phyloP scores from a whole-genome alignment of 2,888 invertebrate genomes.

The Athetis lepigone region DNA sequence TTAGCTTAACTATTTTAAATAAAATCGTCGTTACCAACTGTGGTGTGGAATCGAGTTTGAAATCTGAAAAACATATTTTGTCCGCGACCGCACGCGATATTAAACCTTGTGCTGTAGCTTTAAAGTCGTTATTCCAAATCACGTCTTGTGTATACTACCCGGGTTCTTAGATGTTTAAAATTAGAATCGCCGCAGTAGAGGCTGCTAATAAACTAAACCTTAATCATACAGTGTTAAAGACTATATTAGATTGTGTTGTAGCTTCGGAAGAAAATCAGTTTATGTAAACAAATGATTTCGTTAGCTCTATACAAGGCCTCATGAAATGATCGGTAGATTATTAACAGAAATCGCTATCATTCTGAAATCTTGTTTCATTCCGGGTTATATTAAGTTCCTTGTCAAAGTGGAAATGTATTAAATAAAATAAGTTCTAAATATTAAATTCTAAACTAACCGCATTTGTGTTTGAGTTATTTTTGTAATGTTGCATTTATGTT shows the following conservation, averaged over 20 bases:
- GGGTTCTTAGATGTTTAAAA: constrained; percentile 20
- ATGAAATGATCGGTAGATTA: not conserved
- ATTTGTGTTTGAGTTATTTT: constrained; percentile 43
- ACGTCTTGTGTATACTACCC: constrained; percentile 16
- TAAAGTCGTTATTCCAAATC: constrained; percentile 30
- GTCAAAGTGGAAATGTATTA: constrained; percentile 1
- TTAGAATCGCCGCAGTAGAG: constrained; percentile 21
- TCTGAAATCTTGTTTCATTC: constrained; percentile 18
- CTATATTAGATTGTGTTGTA: constrained; percentile 15
- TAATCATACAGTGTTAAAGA: constrained; percentile 5
- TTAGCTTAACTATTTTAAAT: not conserved
- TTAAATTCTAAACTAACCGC: constrained; percentile 47
- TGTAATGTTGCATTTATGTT: constrained; percentile 28
- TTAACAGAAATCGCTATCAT: not conserved
- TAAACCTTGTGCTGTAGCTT: constrained; percentile 5
- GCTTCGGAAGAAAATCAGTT: not conserved
- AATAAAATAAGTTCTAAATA: constrained; percentile 21
- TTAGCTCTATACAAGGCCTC: constrained; percentile 24
- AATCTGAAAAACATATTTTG: constrained; percentile 7
- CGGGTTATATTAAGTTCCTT: constrained; percentile 23
- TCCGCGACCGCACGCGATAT: constrained; percentile 3
- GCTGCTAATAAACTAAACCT: constrained; percentile 19
- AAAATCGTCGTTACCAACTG: not conserved
- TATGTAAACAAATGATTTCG: constrained; percentile 14
- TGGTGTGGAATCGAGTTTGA: not conserved